phyloP scores from a whole-genome alignment of 35 echinoderm and acorn worm genomes.

The Amphiura filiformis region DNA sequence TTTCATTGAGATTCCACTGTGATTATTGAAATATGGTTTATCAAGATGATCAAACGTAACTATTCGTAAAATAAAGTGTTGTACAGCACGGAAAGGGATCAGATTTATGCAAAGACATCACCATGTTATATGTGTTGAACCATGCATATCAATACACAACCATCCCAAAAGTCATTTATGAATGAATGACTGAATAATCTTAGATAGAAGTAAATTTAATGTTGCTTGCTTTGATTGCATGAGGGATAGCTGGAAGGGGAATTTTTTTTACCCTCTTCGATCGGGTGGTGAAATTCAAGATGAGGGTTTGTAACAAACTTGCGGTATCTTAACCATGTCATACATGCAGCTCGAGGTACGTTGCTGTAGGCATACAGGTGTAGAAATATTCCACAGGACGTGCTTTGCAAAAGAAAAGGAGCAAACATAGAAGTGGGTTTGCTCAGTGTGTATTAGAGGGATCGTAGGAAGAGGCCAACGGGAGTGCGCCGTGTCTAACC shows the following conservation, averaged over 20 bases:
- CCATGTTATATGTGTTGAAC: no score
- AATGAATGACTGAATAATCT: slow-evolving; percentile 5
- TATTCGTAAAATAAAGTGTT: no score
- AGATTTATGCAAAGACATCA: no score
- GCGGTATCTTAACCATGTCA: not conserved
- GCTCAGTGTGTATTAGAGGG: not conserved
- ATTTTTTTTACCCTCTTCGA: not conserved
- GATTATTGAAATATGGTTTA: no score
- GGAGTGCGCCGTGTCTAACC: not conserved
- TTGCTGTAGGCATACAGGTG: not conserved
- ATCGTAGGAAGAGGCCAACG: not conserved
- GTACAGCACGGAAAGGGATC: no score
- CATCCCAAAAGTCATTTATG: slow-evolving; percentile 4
- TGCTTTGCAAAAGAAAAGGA: not conserved
- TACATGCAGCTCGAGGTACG: not conserved
- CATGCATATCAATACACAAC: no score
- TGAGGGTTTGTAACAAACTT: not conserved
- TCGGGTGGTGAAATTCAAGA: not conserved
- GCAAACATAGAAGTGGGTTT: not conserved
- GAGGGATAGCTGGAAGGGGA: not conserved
- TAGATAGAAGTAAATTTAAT: not conserved
- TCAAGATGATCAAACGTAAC: no score
- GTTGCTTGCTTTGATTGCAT: not conserved
- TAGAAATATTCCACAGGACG: not conserved
- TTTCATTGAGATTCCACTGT: no score